Conservation (phyloP, 2,888 invertebrate species). For the Tipula unca region DNA sequence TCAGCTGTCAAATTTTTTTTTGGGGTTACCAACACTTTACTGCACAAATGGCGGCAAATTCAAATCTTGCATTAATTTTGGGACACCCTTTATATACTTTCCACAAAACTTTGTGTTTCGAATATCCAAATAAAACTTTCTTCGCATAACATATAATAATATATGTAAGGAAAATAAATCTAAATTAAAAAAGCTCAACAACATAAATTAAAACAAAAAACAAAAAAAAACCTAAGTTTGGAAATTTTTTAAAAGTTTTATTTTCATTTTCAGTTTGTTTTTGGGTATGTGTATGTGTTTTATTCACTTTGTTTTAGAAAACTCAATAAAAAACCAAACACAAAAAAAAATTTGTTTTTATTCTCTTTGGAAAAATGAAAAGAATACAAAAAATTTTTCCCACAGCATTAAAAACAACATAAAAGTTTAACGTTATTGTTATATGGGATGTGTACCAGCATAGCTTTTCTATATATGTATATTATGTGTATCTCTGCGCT, state of each 20-base stretch:
- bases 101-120: not conserved
- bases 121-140: not conserved
- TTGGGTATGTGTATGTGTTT: not conserved
- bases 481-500: not conserved
- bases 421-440: not conserved
- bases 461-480: not conserved
- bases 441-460: not conserved
- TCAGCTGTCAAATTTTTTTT: too few relatives aligned
- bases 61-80: too few relatives aligned
- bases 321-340: not conserved
- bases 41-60: too few relatives aligned
- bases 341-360: not conserved
- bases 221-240: not conserved
- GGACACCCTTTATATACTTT: not conserved
- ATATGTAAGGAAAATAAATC: not conserved
- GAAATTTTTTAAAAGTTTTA: not conserved
- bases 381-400: not conserved
- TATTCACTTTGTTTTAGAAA: slow-evolving; percentile 8
- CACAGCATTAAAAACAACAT: slow-evolving; percentile 8
- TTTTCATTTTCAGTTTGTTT: not conserved
- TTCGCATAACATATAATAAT: not conserved
- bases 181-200: slow-evolving; percentile 14
- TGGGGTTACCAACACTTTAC: too few relatives aligned
- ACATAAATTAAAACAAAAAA: slow-evolving; percentile 1
- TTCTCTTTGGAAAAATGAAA: slow-evolving; percentile 14